A percentile compares a stretch with the other conserved stretches of the same genome.
Evolutionary conservation across 2,113 vertebrate species (phyloP).

Genomic region (Seriola quinqueradiata): DNA sequence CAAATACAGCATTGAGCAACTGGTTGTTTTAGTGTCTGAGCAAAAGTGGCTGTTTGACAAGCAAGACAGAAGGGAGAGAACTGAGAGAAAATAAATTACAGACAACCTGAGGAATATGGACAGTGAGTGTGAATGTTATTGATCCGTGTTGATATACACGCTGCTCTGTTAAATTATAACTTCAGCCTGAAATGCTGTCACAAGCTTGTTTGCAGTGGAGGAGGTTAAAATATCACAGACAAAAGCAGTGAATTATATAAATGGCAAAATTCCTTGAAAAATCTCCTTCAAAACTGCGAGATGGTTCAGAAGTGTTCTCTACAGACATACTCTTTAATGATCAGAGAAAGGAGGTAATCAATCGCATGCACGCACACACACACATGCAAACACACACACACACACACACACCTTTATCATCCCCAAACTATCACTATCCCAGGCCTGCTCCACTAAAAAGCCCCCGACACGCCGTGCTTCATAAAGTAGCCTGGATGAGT

Average conservation of each 20-base stretch:
- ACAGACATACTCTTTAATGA: slow-evolving; percentile 24
- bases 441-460: slow-evolving; percentile 30
- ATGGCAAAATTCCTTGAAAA: background rate
- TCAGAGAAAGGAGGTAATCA: slow-evolving; percentile 34
- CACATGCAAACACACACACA: background rate
- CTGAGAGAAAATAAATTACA: slow-evolving; percentile 19
- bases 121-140: slow-evolving; percentile 6
- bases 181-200: slow-evolving; percentile 10
- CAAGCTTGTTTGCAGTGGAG: background rate
- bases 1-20: background rate
- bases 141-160: slow-evolving; percentile 21
- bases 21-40: slow-evolving; percentile 23
- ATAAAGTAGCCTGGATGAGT: slow-evolving; percentile 15
- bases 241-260: background rate
- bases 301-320: slow-evolving; percentile 1
- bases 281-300: background rate
- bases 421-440: background rate
- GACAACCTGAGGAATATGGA: slow-evolving; percentile 2
- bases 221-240: background rate
- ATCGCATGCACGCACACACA: background rate
- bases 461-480: background rate
- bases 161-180: slow-evolving; percentile 22
- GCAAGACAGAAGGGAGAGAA: slow-evolving; percentile 3
- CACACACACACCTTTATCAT: slow-evolving; percentile 8
- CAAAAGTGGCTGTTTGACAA: slow-evolving; percentile 26